Conservation (phyloP, 2,888 invertebrate species). For the Gnatocerus cornutus region DNA sequence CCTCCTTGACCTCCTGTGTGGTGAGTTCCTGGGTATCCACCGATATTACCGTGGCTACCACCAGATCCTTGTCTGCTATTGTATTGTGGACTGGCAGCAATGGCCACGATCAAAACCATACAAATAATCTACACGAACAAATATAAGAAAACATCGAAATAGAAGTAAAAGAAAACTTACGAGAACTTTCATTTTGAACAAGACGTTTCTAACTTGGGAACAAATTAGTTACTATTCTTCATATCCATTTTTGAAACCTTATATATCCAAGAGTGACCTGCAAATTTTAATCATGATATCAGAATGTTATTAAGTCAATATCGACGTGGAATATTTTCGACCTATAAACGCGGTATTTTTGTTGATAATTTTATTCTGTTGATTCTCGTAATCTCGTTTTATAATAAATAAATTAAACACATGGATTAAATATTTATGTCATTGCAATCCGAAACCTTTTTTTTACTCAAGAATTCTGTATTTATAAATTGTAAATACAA, state of each 20-base stretch:
- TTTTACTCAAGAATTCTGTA: no score
- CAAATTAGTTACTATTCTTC: not conserved
- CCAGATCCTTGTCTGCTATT: not conserved
- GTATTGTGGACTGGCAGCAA: not conserved
- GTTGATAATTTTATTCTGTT: no score
- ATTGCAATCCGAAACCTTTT: no score
- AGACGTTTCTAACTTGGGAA: not conserved
- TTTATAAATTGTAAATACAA: no score
- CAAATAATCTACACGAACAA: slow-evolving; percentile 16
- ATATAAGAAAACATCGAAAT: not conserved
- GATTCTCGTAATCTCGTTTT: no score
- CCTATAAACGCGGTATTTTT: no score
- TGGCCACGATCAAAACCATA: slow-evolving; percentile 14
- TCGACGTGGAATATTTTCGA: no score
- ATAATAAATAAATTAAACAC: no score
- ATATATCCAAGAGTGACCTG: not conserved
- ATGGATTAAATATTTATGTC: no score
- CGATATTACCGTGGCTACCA: not conserved
- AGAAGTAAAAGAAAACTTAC: not conserved
- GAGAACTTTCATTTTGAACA: not conserved
- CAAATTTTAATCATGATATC: not conserved
- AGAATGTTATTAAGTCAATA: not conserved
- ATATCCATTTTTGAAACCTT: not conserved
- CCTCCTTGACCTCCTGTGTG: slow-evolving; percentile 30
- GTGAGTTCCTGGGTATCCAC: not conserved